phyloP scores from a whole-genome alignment of 2,113 vertebrate species.

The Sinosuthora webbiana region DNA sequence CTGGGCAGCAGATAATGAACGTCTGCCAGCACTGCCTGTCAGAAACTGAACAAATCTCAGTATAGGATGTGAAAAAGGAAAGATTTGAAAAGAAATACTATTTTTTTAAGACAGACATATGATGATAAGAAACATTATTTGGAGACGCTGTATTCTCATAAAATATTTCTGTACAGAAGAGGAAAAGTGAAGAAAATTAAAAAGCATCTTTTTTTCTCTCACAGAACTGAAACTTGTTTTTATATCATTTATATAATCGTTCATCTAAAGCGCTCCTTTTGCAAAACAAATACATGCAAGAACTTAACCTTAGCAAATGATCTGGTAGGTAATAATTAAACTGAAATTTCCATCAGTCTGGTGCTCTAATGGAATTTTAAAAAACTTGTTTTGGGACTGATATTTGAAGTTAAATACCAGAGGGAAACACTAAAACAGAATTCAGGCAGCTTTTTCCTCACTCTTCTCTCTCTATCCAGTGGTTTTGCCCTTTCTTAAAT shows the following conservation, averaged over 20 bases:
- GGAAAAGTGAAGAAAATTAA: background rate
- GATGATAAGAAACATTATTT: background rate
- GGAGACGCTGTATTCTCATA: background rate
- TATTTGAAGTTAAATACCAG: background rate
- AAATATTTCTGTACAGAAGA: background rate
- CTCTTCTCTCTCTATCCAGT: background rate
- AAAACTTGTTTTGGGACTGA: background rate
- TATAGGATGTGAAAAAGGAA: background rate
- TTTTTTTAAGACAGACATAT: background rate
- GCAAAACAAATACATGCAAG: background rate
- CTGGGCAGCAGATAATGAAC: background rate
- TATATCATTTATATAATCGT: background rate
- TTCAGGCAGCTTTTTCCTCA: background rate
- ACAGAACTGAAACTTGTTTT: background rate
- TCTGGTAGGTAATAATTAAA: background rate
- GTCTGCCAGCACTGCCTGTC: background rate
- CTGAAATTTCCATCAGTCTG: background rate
- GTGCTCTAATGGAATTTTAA: background rate
- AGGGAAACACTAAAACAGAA: background rate
- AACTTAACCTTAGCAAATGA: background rate
- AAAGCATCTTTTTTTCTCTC: background rate
- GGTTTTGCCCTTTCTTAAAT: background rate
- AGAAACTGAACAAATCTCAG: background rate
- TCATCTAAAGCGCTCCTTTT: background rate
- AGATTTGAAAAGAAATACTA: background rate